Evolutionary conservation across 2,113 vertebrate genomes (phyloP).

Genomic region (Petrocephalus zakoni): DNA sequence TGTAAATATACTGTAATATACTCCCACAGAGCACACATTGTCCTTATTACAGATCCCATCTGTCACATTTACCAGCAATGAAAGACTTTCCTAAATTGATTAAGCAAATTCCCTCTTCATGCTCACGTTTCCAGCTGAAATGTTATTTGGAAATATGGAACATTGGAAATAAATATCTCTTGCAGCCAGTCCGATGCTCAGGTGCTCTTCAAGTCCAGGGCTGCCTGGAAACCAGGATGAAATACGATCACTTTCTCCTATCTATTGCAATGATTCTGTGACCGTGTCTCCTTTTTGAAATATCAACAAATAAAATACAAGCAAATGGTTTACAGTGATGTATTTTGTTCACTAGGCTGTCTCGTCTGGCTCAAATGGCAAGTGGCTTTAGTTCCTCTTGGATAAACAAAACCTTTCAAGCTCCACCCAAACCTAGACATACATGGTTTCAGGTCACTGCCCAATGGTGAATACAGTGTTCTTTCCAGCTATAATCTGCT

Average conservation of each 20-base stretch:
- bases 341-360: not conserved
- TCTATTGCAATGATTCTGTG: not conserved
- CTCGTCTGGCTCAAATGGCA: not conserved
- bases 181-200: not conserved
- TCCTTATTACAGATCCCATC: not conserved
- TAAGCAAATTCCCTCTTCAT: not conserved
- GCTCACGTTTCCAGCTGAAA: not conserved
- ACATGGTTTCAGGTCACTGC: conserved; percentile 3
- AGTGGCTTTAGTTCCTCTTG: not conserved
- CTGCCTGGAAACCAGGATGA: not conserved
- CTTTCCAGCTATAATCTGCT: not conserved
- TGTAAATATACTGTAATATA: conserved; percentile 1
- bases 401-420: not conserved
- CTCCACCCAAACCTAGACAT: not conserved
- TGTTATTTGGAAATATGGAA: not conserved
- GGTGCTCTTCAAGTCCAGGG: not conserved
- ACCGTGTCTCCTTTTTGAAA: not conserved
- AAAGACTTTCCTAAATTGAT: not conserved
- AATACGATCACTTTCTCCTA: not conserved
- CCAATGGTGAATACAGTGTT: not conserved
- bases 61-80: not conserved
- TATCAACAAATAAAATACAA: not conserved
- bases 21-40: not conserved
- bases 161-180: not conserved
- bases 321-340: not conserved